Percentiles rank a stretch among this genome's conserved stretches.
Evolutionary conservation across 2,113 vertebrate genomes (phyloP).

Genomic region (Vidua macroura): DNA sequence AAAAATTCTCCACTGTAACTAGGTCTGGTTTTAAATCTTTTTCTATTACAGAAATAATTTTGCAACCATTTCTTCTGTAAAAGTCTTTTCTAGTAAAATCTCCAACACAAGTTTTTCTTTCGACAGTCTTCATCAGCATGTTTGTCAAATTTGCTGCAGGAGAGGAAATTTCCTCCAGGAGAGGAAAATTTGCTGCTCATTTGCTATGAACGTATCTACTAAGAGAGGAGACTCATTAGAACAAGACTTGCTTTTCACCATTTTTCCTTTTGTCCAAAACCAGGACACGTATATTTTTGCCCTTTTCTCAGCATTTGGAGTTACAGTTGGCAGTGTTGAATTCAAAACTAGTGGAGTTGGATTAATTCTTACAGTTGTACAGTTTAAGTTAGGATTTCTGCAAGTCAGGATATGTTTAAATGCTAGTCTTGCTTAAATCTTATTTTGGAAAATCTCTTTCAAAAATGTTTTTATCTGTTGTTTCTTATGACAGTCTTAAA

Average conservation of each 20-base stretch:
- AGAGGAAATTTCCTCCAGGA: neutral
- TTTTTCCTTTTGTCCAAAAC: neutral
- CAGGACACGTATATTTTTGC: neutral
- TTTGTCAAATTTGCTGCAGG: neutral
- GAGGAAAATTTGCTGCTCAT: neutral
- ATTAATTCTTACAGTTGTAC: neutral
- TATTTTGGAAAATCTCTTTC: neutral
- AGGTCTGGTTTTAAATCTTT: neutral
- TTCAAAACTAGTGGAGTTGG: neutral
- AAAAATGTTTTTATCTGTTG: neutral
- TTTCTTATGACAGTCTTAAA: neutral
- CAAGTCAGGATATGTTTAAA: neutral
- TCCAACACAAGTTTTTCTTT: neutral
- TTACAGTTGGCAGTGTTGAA: neutral
- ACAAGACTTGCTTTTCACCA: neutral
- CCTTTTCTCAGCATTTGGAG: neutral
- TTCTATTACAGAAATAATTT: neutral
- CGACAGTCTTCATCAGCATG: neutral
- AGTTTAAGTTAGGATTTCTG: neutral
- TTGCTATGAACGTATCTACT: neutral
- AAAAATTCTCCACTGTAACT: neutral
- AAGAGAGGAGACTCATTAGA: neutral
- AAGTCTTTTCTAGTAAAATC: neutral
- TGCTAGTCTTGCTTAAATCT: neutral
- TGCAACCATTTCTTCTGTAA: neutral